phyloP scores from a whole-genome alignment of 2,797 vertebrate genomes.

The Apogon hyalosoma region DNA sequence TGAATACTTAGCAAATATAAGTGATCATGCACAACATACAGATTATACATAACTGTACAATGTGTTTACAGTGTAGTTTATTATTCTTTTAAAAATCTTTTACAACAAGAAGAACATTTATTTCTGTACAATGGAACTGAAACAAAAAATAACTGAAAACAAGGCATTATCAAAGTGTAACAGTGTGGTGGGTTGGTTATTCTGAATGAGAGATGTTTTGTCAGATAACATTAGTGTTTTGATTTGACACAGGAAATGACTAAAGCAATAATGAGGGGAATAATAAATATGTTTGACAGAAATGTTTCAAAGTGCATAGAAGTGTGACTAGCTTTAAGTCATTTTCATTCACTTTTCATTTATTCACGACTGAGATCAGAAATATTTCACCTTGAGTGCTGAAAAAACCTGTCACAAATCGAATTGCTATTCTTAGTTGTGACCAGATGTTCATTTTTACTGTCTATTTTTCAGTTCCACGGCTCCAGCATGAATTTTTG shows the following conservation, averaged over 20 bases:
- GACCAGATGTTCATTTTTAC: conserved; percentile 2
- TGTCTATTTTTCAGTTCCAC: neutral
- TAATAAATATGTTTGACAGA: conserved; percentile 30
- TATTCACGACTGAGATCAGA: conserved; percentile 5
- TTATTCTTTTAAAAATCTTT: too few species aligned
- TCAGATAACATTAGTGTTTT: conserved; percentile 30
- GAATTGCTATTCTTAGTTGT: neutral
- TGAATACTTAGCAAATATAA: too few species aligned
- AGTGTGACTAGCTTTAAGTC: conserved; percentile 17
- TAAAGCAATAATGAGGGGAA: neutral
- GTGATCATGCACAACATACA: too few species aligned
- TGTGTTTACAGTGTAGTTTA: too few species aligned
- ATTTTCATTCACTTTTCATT: conserved; percentile 7
- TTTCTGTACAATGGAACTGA: too few species aligned
- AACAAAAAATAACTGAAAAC: neutral
- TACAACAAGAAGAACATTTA: too few species aligned
- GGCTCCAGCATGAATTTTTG: neutral
- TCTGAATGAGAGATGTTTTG: conserved; percentile 10
- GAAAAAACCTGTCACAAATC: neutral
- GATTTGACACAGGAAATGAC: conserved; percentile 1
- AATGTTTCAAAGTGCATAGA: conserved; percentile 9
- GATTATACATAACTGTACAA: too few species aligned
- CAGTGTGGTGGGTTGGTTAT: too few species aligned
- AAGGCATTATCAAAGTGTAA: conserved; percentile 1
- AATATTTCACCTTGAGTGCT: neutral